phyloP scores from a whole-genome alignment of 2,888 invertebrate genomes.

The Acanthosepion pharaonis region DNA sequence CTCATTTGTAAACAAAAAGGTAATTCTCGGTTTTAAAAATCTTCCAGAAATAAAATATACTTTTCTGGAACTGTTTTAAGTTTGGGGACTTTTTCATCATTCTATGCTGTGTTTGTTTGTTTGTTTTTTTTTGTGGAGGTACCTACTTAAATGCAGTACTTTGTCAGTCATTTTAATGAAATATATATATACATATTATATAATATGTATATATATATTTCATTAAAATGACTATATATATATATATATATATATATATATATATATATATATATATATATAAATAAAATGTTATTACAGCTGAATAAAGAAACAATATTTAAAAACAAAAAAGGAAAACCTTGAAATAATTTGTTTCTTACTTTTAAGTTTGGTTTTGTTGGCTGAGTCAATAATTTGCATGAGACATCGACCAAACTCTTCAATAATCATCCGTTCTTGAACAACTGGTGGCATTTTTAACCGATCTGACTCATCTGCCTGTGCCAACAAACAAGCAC shows the following conservation, averaged over 20 bases:
- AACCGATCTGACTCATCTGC: slow-evolving; percentile 85
- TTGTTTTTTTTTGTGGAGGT: no score
- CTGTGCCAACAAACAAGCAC: slow-evolving; percentile 95
- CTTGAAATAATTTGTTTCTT: background rate
- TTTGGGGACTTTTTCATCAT: no score
- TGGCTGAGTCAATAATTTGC: slow-evolving; percentile 88
- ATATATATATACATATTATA: background rate
- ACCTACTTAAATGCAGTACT: background rate
- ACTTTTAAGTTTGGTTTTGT: slow-evolving; percentile 73
- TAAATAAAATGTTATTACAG: slow-evolving; percentile 40
- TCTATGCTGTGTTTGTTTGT: no score
- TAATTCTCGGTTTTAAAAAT: no score
- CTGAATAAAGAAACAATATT: background rate
- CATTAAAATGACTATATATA: no score
- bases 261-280: no score
- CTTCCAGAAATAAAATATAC: no score
- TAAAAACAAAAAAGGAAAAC: slow-evolving; percentile 42
- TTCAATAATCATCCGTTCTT: slow-evolving; percentile 86
- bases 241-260: background rate
- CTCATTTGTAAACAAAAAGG: no score
- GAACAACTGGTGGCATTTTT: slow-evolving; percentile 79
- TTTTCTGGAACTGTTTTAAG: no score
- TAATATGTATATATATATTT: no score
- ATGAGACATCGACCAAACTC: slow-evolving; percentile 95
- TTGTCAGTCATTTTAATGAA: background rate